Evolutionary conservation across 1,140 invertebrate species (phyloP), one percentile per base, ranked within the genome.

Genomic region (Conopomorpha cramerella): DNA sequence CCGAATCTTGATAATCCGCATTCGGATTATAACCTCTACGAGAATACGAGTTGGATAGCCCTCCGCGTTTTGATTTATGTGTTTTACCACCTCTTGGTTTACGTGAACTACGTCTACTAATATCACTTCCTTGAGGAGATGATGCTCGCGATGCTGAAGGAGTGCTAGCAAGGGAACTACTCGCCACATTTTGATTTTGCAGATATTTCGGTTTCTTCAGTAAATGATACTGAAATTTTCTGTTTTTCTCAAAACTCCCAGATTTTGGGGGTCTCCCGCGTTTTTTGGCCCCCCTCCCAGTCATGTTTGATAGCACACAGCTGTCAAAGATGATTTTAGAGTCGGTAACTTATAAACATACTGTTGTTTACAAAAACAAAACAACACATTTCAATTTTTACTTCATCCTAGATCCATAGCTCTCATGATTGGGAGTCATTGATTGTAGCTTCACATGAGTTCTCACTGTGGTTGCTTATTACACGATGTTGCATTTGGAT

Each of bases 181-280:
- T 79, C 43, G 83, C 87, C 55, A 82, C 82, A 58, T 81, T 82
- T 65, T 85, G 81, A 55, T 84, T 84, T 67, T 84, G 80, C 51
- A 93, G 81, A 77, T 94, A 95, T 82, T 93, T 94, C 6, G 93
- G 92, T 74, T 95, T 95, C 78, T 94, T 93, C 64, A 94, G 82
- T 59, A 93, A 79, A 79, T 91, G 87, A 78, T 88, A 91, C 65
- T 90, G 89, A 76, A 90, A 92, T 79, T 89, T 91, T 58, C 86
- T 87, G 49, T 87, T 85, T 57, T 87, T 85, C 60, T 92, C 90
- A 80, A 90, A 83, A 66, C 86, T 86, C 51, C 89, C 87, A 39
- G 91, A 88, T 82, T 93, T 94, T 46, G 92, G 92, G 55, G 92
- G 92, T 47, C 92, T 85, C 50, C 92, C 92, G 77, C 90, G 82